phyloP scores from a whole-genome alignment of 2,113 vertebrate genomes.

The Rissa tridactyla region DNA sequence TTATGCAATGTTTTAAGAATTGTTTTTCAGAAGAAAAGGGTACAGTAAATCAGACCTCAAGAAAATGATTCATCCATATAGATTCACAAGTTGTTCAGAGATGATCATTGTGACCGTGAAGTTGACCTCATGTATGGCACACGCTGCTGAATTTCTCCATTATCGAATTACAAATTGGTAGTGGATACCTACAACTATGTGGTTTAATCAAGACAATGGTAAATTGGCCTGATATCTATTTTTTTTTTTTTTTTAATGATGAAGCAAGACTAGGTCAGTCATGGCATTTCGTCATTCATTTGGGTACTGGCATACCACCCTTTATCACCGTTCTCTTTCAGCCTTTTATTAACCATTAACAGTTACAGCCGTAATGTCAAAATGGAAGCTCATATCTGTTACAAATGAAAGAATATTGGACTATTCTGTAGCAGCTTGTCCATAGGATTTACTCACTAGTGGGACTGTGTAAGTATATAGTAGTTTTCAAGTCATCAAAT shows the following conservation, averaged over 20 bases:
- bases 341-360: background rate
- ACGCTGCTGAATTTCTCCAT: background rate
- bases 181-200: background rate
- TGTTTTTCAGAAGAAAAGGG: background rate
- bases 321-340: background rate
- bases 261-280: background rate
- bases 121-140: background rate
- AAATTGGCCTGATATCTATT: background rate
- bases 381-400: background rate
- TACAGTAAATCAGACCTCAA: background rate
- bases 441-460: background rate
- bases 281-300: background rate
- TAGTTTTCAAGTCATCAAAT: background rate
- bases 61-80: background rate
- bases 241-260: background rate
- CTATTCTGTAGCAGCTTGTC: background rate
- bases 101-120: background rate
- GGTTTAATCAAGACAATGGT: background rate
- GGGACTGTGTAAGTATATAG: background rate
- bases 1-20: constrained; percentile 44
- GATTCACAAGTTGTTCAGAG: background rate
- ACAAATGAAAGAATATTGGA: background rate
- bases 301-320: background rate
- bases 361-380: background rate
- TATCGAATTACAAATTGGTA: background rate